Conservation (phyloP, 2,797 vertebrate species). For the Podarcis siculus region DNA sequence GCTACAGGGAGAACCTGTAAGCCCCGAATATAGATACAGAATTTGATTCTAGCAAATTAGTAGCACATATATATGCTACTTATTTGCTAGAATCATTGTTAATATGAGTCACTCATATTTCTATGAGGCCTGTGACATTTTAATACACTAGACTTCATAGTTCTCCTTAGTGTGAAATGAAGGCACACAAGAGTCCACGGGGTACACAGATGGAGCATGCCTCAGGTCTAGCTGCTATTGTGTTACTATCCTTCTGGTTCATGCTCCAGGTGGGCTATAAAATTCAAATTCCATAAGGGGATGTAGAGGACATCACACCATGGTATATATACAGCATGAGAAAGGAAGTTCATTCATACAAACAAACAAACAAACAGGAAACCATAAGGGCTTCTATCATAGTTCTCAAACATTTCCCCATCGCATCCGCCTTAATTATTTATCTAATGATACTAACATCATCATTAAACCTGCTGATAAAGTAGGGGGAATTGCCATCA, state of each 20-base stretch:
- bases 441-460: too few relatives aligned
- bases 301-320: neutral
- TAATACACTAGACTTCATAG: neutral
- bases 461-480: too few relatives aligned
- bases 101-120: neutral
- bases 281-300: neutral
- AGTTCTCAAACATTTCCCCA: too few relatives aligned
- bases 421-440: too few relatives aligned
- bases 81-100: neutral
- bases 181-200: neutral
- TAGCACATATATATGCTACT: neutral
- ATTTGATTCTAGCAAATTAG: too few relatives aligned
- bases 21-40: neutral
- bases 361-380: too few relatives aligned
- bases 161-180: neutral
- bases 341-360: neutral
- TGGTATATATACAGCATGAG: neutral
- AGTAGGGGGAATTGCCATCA: too few relatives aligned
- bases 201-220: neutral
- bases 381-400: too few relatives aligned
- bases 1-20: neutral
- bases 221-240: neutral
- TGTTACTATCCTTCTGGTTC: neutral
- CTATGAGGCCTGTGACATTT: neutral
- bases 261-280: neutral